Evolutionary conservation across 2,888 invertebrate genomes (phyloP).

Genomic region (Stenodema calcarata): DNA sequence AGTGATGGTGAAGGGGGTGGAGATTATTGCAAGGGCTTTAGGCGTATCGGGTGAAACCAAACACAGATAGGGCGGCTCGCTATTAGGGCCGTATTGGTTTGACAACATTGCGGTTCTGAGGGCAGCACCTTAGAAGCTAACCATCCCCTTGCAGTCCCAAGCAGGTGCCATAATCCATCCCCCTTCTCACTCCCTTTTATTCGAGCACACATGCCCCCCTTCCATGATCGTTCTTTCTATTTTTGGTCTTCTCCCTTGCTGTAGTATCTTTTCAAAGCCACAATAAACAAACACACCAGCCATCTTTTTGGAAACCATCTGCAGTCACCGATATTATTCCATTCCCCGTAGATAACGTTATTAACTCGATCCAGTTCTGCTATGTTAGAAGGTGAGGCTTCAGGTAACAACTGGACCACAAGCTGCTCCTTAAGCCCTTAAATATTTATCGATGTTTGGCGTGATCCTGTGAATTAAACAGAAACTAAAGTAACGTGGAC

Average conservation of each 20-base stretch:
- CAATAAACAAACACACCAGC: conserved; percentile 14
- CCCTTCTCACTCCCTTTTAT: neutral
- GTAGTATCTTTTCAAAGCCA: conserved; percentile 13
- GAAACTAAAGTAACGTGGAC: too few species aligned
- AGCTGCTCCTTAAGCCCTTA: too few species aligned
- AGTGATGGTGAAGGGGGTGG: too few species aligned
- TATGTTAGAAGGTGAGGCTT: too few species aligned
- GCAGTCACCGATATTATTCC: neutral
- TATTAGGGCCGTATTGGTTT: conserved; percentile 45
- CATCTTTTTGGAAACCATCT: conserved; percentile 17
- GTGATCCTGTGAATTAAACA: too few species aligned
- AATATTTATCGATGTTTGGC: too few species aligned
- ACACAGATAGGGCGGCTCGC: neutral
- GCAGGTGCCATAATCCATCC: conserved; percentile 41
- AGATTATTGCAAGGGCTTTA: neutral
- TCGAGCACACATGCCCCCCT: neutral
- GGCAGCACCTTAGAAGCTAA: conserved; percentile 12
- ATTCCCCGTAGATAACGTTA: neutral
- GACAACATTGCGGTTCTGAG: conserved; percentile 45
- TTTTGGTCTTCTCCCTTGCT: conserved; percentile 7
- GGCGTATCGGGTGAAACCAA: neutral
- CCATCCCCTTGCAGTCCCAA: neutral
- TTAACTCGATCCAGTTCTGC: neutral
- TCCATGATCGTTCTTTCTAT: neutral
- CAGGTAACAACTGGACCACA: too few species aligned